Evolutionary conservation across 2,113 vertebrate genomes (phyloP).

Genomic region (Montifringilla adamsi): DNA sequence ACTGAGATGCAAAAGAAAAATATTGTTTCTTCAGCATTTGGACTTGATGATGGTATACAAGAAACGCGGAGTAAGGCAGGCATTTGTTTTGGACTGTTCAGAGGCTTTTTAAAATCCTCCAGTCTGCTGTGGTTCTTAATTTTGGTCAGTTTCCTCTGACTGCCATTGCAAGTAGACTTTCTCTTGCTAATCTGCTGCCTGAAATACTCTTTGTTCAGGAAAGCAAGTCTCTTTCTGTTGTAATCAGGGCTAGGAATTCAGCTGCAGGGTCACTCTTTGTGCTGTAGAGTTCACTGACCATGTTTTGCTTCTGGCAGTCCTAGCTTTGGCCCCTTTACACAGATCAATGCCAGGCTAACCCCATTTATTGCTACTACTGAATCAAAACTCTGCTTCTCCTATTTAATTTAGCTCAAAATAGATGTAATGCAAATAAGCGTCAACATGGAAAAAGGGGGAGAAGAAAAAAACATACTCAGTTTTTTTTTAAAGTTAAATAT

Average conservation of each 20-base stretch:
- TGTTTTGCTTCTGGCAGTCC: slow-evolving; percentile 19
- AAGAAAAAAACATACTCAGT: background rate
- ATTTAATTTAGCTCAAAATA: slow-evolving; percentile 47
- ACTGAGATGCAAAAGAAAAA: background rate
- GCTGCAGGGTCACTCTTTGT: slow-evolving; percentile 39
- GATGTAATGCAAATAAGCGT: background rate
- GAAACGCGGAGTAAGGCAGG: background rate
- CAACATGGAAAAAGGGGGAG: background rate
- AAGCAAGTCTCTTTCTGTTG: slow-evolving; percentile 46
- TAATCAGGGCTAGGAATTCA: slow-evolving; percentile 31
- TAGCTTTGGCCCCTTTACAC: slow-evolving; percentile 31
- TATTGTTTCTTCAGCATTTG: background rate
- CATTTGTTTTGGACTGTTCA: background rate
- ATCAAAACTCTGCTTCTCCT: slow-evolving; percentile 49
- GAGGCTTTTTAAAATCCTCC: background rate
- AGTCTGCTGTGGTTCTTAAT: background rate
- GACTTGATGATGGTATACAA: background rate
- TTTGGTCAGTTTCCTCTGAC: background rate
- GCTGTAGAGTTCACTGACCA: slow-evolving; percentile 64
- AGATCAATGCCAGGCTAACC: slow-evolving; percentile 61
- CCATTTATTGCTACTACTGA: slow-evolving; percentile 57
- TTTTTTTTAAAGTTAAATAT: background rate
- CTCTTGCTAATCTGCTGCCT: slow-evolving; percentile 17
- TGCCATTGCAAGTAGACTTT: slow-evolving; percentile 17
- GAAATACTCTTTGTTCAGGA: slow-evolving; percentile 49